Evolutionary conservation across 1,140 invertebrate species (phyloP), one percentile per base, ranked within the genome.

Genomic region (Acromyrmex heyeri): DNA sequence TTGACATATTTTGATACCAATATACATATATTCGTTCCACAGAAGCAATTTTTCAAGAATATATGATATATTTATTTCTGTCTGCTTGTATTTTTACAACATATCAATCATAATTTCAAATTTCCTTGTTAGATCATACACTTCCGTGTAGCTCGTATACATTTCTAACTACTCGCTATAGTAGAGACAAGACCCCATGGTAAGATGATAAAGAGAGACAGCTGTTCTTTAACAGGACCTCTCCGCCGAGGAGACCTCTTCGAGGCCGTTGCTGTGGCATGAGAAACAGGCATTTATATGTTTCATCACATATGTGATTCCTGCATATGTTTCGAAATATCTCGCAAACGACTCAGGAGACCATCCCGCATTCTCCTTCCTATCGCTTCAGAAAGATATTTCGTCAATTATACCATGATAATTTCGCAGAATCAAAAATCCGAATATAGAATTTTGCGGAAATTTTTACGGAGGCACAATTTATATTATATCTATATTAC

Each of bases 201-300:
- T 86, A 62, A 88, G 89, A 30, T 34, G 7, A 8, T 81, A n/a
- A 57, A 79, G 86, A 91, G 82, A 88, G 88, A 88, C 89, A 91
- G 88, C 90, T 91, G 90, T 77, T 70, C 24, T 61, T 75, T 62
- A 79, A 89, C 75, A 75, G 44, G 88, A 85, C 61, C 83, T 88
- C 73, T 88, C 77, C 82, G 14, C 14, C 55, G 21, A 34, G 55
- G 87, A 57, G 88, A 77, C 64, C 83, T 90, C 89, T 85, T 88
- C 86, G 65, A 88, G 72, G 62, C 72, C 69, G 59, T 78, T 70
- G 86, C 77, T 83, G 77, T 57, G 82, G 72, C 57, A 87, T 64
- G 48, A 72, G 53, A 24, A 72, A 48, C 21, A 16, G 70, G 77
- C 88, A 82, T 24, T 24, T 24, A 24, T 77, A 61, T 90, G 65